Conservation (phyloP, 2,888 invertebrate species). For the Galerucella pusilla region DNA sequence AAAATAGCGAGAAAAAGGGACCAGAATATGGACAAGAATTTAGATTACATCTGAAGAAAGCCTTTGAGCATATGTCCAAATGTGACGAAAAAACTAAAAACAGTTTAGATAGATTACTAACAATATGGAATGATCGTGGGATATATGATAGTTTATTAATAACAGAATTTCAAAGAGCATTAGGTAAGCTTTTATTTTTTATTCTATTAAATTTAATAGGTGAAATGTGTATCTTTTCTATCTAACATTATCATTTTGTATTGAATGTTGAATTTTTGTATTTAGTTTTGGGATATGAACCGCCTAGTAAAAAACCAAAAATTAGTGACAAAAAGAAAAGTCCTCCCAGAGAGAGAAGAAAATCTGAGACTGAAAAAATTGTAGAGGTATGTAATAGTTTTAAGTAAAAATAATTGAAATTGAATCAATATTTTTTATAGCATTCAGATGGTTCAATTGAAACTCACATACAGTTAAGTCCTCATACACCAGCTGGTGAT, state of each 20-base stretch:
- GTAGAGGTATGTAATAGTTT: constrained; percentile 52
- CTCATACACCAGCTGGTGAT: constrained; percentile 83
- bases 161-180: constrained; percentile 78
- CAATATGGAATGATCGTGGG: constrained; percentile 93
- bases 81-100: constrained; percentile 85
- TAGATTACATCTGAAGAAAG: constrained; percentile 80
- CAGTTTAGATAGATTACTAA: constrained; percentile 83
- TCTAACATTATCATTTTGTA: too few relatives aligned
- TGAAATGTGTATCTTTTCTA: too few relatives aligned
- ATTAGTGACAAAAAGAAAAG: constrained; percentile 62
- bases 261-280: constrained; percentile 13
- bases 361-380: constrained; percentile 66
- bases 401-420: constrained; percentile 6
- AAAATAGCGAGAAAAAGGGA: constrained; percentile 97
- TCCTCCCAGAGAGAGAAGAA: constrained; percentile 64
- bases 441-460: constrained; percentile 78
- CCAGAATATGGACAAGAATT: constrained; percentile 95
- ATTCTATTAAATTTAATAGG: not conserved
- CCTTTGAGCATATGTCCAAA: constrained; percentile 85
- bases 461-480: constrained; percentile 81
- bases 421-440: constrained; percentile 56
- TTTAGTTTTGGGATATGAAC: constrained; percentile 61
- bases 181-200: constrained; percentile 62
- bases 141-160: constrained; percentile 88
- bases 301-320: constrained; percentile 68